Percentiles rank a stretch among this genome's conserved stretches.
These are phyloP conservation scores for Anguilla megastoma DNA, from an alignment of 2,797 vertebrate species.

Conservation along the genomic window DNA sequence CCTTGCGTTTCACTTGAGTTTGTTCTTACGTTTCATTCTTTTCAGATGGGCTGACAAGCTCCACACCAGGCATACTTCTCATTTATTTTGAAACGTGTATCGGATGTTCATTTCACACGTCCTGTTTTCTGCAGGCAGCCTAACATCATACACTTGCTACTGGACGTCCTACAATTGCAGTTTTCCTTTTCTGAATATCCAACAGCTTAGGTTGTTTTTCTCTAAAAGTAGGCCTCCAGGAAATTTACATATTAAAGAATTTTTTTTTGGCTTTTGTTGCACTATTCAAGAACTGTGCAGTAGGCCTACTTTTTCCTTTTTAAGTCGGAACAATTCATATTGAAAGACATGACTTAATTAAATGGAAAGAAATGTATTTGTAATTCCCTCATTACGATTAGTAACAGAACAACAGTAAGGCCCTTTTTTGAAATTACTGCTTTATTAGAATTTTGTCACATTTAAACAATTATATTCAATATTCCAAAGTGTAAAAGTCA, in stretches of 20 bases:
- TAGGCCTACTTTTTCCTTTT: background rate
- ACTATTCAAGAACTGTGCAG: too few relatives aligned
- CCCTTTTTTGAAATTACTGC: background rate
- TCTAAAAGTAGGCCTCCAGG: background rate
- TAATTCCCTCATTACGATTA: background rate
- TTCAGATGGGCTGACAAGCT: too few relatives aligned
- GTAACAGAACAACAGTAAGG: background rate
- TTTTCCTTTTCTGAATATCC: too few relatives aligned
- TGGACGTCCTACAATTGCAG: too few relatives aligned
- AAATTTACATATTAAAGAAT: too few relatives aligned
- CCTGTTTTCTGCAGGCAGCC: too few relatives aligned
- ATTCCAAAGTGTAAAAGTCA: conserved; percentile 1
- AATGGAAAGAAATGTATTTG: background rate
- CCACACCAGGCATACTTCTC: too few relatives aligned
- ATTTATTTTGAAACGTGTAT: too few relatives aligned
- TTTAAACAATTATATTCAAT: background rate
- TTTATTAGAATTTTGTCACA: conserved; percentile 1
- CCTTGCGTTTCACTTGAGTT: background rate
- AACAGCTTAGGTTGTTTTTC: background rate
- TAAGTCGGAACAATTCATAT: background rate
- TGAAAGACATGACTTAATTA: background rate
- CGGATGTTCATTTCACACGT: too few relatives aligned
- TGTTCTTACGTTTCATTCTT: background rate
- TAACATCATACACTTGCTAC: too few relatives aligned
- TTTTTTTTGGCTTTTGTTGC: too few relatives aligned